Evolutionary conservation across 2,888 invertebrate species (phyloP).

Genomic region (Luffia ferchaultella): DNA sequence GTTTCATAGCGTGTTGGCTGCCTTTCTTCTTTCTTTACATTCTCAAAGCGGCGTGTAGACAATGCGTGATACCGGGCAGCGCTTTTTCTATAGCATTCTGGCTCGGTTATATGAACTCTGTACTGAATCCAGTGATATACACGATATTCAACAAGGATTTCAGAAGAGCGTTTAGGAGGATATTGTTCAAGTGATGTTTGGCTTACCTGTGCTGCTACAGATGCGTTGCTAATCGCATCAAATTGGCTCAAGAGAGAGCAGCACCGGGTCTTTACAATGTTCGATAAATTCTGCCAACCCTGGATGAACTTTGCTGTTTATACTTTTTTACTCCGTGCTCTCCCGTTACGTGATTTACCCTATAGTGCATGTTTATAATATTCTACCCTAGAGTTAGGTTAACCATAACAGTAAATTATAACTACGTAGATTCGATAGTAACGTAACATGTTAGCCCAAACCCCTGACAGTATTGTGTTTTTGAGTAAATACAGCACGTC

Average conservation of each 20-base stretch:
- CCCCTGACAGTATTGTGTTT: too few relatives aligned
- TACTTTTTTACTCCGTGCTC: background rate
- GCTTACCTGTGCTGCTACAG: conserved; percentile 84
- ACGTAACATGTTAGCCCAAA: too few relatives aligned
- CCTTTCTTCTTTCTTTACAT: conserved; percentile 97
- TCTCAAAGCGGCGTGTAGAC: conserved; percentile 79
- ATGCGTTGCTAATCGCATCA: conserved; percentile 72
- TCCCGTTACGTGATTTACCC: too few relatives aligned
- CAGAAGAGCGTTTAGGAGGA: conserved; percentile 92
- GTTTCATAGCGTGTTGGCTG: conserved; percentile 98
- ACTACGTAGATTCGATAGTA: too few relatives aligned
- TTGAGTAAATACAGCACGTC: too few relatives aligned
- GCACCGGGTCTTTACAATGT: conserved; percentile 69
- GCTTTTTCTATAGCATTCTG: conserved; percentile 95
- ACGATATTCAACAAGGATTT: conserved; percentile 99
- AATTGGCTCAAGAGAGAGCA: conserved; percentile 69
- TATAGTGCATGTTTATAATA: background rate
- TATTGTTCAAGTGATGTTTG: conserved; percentile 95
- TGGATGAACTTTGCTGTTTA: background rate
- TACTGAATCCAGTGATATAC: conserved; percentile 94
- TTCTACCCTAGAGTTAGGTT: conserved; percentile 4
- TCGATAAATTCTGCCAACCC: conserved; percentile 23
- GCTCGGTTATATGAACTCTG: conserved; percentile 97
- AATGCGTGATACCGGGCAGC: conserved; percentile 79
- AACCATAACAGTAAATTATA: too few relatives aligned